A percentile compares a stretch with the other conserved stretches of the same genome.
phyloP scores from a whole-genome alignment of 2,113 vertebrate genomes.

The western clawed frog (Xenopus tropicalis) region UCB_Xtro_10.0 CM004443.2:195677501-195678000 shows the following conservation, averaged over 20 bases:
- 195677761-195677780: neutral
- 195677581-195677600: neutral
- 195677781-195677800: neutral
- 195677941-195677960: too few relatives aligned
- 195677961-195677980: too few relatives aligned
- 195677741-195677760: neutral
- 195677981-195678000: too few relatives aligned
- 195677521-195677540: neutral
- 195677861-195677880: too few relatives aligned
- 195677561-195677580: neutral
- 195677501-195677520: slow-evolving; percentile 1
- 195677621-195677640: neutral
- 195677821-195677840: neutral
- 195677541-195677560: slow-evolving; percentile 7
- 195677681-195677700: slow-evolving; percentile 1
- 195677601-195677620: neutral
- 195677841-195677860: neutral
- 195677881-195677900: too few relatives aligned
- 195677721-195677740: neutral
- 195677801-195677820: neutral
- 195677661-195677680: slow-evolving; percentile 3
- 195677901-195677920: too few relatives aligned
- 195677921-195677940: too few relatives aligned
- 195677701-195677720: neutral
- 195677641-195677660: neutral